These are phyloP conservation scores for Callyntrura sp. DNA, from an alignment of 2,888 invertebrate genomes.

Conservation along the genomic window DNA sequence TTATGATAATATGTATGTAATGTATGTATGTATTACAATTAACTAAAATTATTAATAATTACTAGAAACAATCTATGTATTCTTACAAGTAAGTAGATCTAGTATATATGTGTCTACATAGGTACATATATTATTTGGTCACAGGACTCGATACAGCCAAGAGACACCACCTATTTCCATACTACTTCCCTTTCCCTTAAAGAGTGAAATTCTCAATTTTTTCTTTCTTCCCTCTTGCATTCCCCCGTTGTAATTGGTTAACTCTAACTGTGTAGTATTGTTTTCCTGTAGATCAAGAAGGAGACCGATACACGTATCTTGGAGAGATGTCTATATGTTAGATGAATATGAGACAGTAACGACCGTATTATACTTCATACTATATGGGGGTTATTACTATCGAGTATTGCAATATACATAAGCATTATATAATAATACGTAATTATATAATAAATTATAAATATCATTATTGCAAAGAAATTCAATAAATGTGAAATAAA, in stretches of 20 bases:
- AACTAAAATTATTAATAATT: not conserved
- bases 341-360: constrained; percentile 21
- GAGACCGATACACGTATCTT: too few relatives aligned
- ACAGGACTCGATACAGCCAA: too few relatives aligned
- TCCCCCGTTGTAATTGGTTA: not conserved
- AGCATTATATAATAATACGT: not conserved
- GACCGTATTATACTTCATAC: constrained; percentile 16
- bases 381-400: not conserved
- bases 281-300: too few relatives aligned
- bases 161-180: not conserved
- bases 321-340: constrained; percentile 23
- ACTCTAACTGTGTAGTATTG: not conserved
- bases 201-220: not conserved
- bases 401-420: not conserved
- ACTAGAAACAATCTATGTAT: too few relatives aligned
- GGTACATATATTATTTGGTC: too few relatives aligned
- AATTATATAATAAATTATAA: constrained; percentile 4
- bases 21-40: not conserved
- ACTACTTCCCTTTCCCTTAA: not conserved
- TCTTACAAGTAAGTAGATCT: too few relatives aligned
- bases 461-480: constrained; percentile 65
- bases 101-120: not conserved
- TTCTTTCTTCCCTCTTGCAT: not conserved
- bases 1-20: too few relatives aligned
- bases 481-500: constrained; percentile 72